A percentile compares a stretch with the other conserved stretches of the same genome.
Conservation (phyloP, 2,888 invertebrate genomes). For the Crepidodera aurea region DNA sequence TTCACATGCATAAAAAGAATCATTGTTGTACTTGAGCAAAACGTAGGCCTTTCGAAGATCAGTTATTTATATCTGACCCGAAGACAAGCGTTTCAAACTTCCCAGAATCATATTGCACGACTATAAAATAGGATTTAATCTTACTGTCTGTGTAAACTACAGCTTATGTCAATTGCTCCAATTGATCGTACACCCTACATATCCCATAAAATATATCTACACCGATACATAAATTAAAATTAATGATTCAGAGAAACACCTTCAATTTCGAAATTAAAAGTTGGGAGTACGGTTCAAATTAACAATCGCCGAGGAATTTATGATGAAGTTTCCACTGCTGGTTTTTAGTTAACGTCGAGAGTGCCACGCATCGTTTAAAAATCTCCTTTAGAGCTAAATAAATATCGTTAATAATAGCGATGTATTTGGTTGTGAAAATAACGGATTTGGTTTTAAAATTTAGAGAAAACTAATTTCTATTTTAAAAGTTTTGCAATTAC, state of each 20-base stretch:
- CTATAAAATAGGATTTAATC: constrained; percentile 49
- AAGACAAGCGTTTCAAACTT: constrained; percentile 39
- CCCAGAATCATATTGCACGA: constrained; percentile 46
- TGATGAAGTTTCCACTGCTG: not conserved
- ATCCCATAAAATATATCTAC: constrained; percentile 33
- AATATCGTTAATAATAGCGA: no score
- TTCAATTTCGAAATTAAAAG: constrained; percentile 23
- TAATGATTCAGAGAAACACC: constrained; percentile 40
- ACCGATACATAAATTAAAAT: constrained; percentile 37
- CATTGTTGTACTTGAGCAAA: constrained; percentile 18
- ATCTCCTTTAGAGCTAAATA: no score
- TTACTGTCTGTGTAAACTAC: constrained; percentile 35
- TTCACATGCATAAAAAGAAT: constrained; percentile 19
- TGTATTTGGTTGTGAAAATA: no score
- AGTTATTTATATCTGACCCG: constrained; percentile 33
- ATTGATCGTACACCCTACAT: constrained; percentile 39
- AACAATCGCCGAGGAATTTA: constrained; percentile 2
- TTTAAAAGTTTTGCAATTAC: no score
- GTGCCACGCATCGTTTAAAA: no score
- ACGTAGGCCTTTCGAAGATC: constrained; percentile 19
- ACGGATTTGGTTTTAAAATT: no score
- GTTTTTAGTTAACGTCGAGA: no score
- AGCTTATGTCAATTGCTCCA: constrained; percentile 46
- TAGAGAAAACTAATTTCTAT: no score
- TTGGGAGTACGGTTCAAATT: not conserved